These are phyloP conservation scores for Pangasianodon hypophthalmus DNA, from an alignment of 2,113 vertebrate species.

Conservation along the genomic window DNA sequence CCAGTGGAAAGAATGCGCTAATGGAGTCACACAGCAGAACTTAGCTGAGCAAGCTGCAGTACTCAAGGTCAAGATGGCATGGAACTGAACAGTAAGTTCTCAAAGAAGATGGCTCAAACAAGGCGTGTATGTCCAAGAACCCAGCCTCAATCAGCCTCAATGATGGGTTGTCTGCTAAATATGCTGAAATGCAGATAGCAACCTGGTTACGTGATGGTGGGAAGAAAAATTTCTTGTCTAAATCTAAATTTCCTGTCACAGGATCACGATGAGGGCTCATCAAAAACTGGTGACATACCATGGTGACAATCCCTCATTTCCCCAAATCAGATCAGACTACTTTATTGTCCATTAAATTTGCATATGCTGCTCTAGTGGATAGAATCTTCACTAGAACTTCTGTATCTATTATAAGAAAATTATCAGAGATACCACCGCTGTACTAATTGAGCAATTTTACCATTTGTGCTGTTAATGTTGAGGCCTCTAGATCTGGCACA, in stretches of 20 bases:
- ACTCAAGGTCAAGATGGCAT: too few species aligned
- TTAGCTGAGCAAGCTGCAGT: neutral
- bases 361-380: neutral
- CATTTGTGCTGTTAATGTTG: neutral
- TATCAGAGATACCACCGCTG: neutral
- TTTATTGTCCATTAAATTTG: neutral
- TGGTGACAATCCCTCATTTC: neutral
- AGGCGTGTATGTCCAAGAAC: neutral
- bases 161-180: neutral
- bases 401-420: neutral
- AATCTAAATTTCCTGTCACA: neutral
- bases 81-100: neutral
- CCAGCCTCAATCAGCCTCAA: neutral
- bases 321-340: neutral
- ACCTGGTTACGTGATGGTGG: neutral
- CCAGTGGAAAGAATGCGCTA: too few species aligned
- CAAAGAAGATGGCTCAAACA: neutral
- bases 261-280: neutral
- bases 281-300: neutral
- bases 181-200: neutral
- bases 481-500: neutral
- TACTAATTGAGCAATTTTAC: neutral
- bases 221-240: neutral
- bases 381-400: neutral
- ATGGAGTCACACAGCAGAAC: too few species aligned